Conservation (phyloP, 1,140 invertebrate species). For the Liolophura sinensis region DNA sequence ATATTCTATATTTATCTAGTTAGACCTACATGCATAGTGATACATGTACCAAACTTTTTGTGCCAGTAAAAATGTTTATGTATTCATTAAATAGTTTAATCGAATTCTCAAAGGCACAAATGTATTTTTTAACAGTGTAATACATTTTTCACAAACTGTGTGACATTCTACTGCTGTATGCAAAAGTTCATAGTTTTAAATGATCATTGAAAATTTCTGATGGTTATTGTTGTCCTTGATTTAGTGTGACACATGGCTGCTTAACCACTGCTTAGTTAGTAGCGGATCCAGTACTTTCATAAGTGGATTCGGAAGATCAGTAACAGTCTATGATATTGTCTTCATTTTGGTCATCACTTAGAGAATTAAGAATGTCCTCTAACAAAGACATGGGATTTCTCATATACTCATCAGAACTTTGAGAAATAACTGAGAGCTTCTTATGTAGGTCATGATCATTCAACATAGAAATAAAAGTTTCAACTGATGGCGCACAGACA, state of each 20-base stretch:
- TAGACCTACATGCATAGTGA: no score
- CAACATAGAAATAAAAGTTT: neutral
- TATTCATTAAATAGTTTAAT: no score
- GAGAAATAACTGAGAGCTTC: neutral
- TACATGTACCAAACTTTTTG: no score
- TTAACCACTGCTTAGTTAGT: neutral
- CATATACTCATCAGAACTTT: constrained; percentile 19
- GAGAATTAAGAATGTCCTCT: constrained; percentile 20
- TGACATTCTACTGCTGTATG: neutral
- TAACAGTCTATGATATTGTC: constrained; percentile 29
- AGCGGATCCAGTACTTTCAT: neutral
- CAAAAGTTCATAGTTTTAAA: neutral
- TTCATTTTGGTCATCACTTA: constrained; percentile 13
- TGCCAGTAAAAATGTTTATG: no score
- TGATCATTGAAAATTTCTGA: neutral
- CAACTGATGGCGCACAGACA: neutral
- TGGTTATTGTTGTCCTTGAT: constrained; percentile 13
- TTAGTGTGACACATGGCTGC: neutral
- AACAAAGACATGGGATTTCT: constrained; percentile 18
- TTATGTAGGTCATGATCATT: neutral
- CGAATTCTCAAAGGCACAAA: no score
- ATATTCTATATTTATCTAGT: no score
- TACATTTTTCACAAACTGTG: neutral
- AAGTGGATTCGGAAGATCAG: neutral
- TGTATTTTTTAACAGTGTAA: constrained; percentile 2